Conservation (phyloP, 2,113 vertebrate genomes). For the Thryonomys swinderianus region DNA sequence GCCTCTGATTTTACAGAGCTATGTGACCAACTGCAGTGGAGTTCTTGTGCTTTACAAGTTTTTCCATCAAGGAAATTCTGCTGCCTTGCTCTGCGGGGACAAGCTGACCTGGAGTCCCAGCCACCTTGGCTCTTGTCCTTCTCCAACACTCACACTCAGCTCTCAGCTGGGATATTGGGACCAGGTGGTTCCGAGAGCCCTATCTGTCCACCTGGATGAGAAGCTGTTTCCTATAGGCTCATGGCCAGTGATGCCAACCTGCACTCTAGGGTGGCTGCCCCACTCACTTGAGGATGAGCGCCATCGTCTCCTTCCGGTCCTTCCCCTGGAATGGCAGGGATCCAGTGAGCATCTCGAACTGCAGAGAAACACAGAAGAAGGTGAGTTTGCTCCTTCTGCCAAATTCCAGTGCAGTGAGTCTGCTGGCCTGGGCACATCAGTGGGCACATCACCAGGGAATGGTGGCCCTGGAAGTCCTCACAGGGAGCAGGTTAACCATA, state of each 20-base stretch:
- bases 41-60: rapidly evolving
- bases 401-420: rapidly evolving
- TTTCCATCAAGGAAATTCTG: neutral
- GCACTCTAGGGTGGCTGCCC: rapidly evolving
- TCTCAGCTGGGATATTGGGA: too few relatives aligned
- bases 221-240: rapidly evolving
- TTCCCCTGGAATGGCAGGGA: slow-evolving; percentile 98
- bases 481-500: rapidly evolving
- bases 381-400: neutral
- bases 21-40: rapidly evolving
- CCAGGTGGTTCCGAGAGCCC: neutral
- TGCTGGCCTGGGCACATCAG: neutral
- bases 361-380: slow-evolving; percentile 63
- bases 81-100: rapidly evolving
- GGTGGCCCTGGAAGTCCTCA: neutral
- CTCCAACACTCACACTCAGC: neutral
- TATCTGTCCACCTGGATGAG: neutral
- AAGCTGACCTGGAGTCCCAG: rapidly evolving
- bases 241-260: rapidly evolving
- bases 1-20: rapidly evolving
- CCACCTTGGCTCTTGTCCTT: too few relatives aligned
- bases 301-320: slow-evolving; percentile 99
- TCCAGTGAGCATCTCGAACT: slow-evolving; percentile 99
- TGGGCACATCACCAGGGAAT: neutral
- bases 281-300: slow-evolving; percentile 98